Conservation (phyloP, 2,888 invertebrate genomes). For the Timema podura region DNA sequence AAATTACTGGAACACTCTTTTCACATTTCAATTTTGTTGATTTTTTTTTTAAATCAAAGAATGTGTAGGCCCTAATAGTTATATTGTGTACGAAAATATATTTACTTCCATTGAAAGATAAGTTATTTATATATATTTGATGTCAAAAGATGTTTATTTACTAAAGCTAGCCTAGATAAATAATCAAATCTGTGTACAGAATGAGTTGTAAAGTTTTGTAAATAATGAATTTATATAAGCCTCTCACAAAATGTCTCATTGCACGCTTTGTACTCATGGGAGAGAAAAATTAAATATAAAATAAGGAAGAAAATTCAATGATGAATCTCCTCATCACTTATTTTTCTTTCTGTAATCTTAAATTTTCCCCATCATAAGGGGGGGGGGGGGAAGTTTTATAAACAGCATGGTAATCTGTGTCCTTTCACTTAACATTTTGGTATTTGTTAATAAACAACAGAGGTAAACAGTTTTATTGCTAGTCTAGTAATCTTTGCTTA, state of each 20-base stretch:
- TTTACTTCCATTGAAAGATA: too few species aligned
- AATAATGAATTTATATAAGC: conserved; percentile 41
- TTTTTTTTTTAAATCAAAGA: not conserved
- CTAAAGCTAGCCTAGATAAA: too few species aligned
- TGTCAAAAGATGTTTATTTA: too few species aligned
- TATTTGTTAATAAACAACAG: conserved; percentile 23
- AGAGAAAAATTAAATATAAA: conserved; percentile 13
- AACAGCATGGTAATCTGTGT: conserved; percentile 33
- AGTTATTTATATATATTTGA: too few species aligned
- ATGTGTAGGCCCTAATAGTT: conserved; percentile 13
- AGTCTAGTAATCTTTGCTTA: conserved; percentile 24
- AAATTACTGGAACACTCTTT: too few species aligned
- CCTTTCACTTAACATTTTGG: conserved; percentile 29
- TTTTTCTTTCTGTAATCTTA: too few species aligned
- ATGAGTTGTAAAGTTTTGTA: conserved; percentile 50
- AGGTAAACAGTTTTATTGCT: conserved; percentile 24
- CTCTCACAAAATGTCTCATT: conserved; percentile 24
- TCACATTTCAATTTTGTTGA: too few species aligned
- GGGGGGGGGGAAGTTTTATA: conserved; percentile 17
- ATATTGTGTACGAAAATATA: not conserved
- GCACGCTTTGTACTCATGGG: conserved; percentile 29
- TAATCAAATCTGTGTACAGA: too few species aligned
- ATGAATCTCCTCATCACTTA: too few species aligned
- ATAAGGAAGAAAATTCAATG: too few species aligned
- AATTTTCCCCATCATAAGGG: too few species aligned